These are phyloP conservation scores for Napeogenes inachia DNA, from an alignment of 2,888 invertebrate genomes.

Conservation along the genomic window DNA sequence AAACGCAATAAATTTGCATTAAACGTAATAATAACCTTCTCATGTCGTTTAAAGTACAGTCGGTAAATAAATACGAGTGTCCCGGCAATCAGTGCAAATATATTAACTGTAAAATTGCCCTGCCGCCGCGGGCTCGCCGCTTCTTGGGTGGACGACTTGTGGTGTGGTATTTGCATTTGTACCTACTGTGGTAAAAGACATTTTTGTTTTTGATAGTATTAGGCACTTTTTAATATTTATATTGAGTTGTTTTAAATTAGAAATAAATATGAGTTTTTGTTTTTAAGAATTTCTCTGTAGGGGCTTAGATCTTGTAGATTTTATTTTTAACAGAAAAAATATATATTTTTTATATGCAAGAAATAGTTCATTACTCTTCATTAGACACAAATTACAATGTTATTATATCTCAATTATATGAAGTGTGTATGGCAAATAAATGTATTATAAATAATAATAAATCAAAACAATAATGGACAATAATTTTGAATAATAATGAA, in stretches of 20 bases:
- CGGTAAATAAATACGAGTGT: conserved; percentile 59
- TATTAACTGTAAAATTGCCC: conserved; percentile 66
- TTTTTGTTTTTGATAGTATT: too few species aligned
- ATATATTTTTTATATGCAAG: too few species aligned
- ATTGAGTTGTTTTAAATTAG: too few species aligned
- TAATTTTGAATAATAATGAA: too few species aligned
- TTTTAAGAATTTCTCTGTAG: too few species aligned
- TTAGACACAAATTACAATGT: not conserved
- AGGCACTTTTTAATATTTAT: too few species aligned
- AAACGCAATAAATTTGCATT: conserved; percentile 18
- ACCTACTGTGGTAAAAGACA: not conserved
- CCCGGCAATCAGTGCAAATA: conserved; percentile 68
- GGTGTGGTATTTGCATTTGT: conserved; percentile 16
- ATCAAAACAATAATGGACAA: too few species aligned
- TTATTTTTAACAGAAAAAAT: too few species aligned
- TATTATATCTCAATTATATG: not conserved
- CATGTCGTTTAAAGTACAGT: conserved; percentile 43
- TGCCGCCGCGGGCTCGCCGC: conserved; percentile 46
- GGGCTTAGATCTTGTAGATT: too few species aligned
- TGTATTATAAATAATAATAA: too few species aligned
- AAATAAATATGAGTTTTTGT: too few species aligned
- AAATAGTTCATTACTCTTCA: too few species aligned
- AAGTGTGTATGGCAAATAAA: not conserved
- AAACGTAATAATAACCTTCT: conserved; percentile 23
- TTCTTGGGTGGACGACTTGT: conserved; percentile 27